A percentile compares a stretch with the other conserved stretches of the same genome.
These are phyloP conservation scores for Tolmerus cingulatus DNA, from an alignment of 2,888 invertebrate genomes.

Conservation along the genomic window DNA sequence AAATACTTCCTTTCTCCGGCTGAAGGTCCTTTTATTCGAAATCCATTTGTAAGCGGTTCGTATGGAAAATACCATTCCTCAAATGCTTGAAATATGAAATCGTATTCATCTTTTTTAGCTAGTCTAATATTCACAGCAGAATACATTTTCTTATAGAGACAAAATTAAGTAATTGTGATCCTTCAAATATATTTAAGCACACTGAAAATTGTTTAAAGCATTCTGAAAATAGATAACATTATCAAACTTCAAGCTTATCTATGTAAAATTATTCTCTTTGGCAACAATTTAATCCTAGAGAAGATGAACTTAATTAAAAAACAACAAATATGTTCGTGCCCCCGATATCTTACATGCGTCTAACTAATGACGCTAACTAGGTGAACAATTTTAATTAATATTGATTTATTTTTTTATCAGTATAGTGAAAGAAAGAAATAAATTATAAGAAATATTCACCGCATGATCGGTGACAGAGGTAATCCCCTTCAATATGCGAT, in stretches of 20 bases:
- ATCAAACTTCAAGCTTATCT: not conserved
- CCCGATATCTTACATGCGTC: too few species aligned
- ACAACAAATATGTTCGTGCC: too few species aligned
- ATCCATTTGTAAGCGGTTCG: conserved; percentile 49
- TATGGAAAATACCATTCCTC: conserved; percentile 50
- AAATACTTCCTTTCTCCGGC: conserved; percentile 48
- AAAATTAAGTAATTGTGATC: not conserved
- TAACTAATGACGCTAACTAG: too few species aligned
- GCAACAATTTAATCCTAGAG: too few species aligned
- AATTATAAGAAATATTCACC: too few species aligned
- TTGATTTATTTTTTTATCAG: too few species aligned
- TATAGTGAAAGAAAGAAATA: too few species aligned
- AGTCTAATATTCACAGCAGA: not conserved
- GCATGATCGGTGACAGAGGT: too few species aligned
- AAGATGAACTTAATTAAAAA: too few species aligned
- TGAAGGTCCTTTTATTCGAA: conserved; percentile 45
- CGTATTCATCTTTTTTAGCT: not conserved
- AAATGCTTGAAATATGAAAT: conserved; percentile 30
- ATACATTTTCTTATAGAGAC: not conserved
- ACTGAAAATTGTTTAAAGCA: not conserved
- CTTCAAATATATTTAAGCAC: not conserved
- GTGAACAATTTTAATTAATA: too few species aligned
- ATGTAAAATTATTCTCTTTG: not conserved
- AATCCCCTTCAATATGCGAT: too few species aligned
- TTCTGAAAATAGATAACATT: not conserved